These are phyloP conservation scores for Nestor notabilis DNA, from an alignment of 2,113 vertebrate species.

Conservation along the genomic window DNA sequence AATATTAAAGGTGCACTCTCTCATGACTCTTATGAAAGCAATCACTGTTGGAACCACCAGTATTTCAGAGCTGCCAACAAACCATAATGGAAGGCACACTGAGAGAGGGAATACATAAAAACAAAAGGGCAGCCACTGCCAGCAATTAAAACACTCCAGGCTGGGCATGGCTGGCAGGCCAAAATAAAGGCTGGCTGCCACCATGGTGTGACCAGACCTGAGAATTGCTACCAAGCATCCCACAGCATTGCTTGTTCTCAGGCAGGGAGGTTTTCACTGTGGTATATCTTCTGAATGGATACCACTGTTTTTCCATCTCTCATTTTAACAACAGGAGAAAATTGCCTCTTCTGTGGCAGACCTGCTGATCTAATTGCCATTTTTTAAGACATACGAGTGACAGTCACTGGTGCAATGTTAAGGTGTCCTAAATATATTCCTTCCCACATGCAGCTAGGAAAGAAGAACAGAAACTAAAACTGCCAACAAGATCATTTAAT, in stretches of 20 bases:
- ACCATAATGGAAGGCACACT: constrained; percentile 40
- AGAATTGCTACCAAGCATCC: background rate
- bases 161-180: constrained; percentile 43
- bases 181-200: background rate
- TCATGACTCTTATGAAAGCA: constrained; percentile 43
- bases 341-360: background rate
- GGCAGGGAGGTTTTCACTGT: background rate
- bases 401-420: background rate
- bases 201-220: background rate
- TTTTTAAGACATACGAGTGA: background rate
- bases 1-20: constrained; percentile 64
- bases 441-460: background rate
- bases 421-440: background rate
- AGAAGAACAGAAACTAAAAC: constrained; percentile 1
- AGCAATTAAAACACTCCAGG: constrained; percentile 51
- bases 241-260: background rate
- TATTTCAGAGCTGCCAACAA: background rate
- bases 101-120: constrained; percentile 42
- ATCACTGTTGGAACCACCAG: constrained; percentile 12
- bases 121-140: constrained; percentile 20
- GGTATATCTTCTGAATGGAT: background rate
- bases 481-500: background rate
- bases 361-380: background rate
- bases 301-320: background rate
- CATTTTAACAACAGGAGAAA: background rate